Conservation (phyloP, 2,113 vertebrate species). For the Phoenicopterus ruber region DNA sequence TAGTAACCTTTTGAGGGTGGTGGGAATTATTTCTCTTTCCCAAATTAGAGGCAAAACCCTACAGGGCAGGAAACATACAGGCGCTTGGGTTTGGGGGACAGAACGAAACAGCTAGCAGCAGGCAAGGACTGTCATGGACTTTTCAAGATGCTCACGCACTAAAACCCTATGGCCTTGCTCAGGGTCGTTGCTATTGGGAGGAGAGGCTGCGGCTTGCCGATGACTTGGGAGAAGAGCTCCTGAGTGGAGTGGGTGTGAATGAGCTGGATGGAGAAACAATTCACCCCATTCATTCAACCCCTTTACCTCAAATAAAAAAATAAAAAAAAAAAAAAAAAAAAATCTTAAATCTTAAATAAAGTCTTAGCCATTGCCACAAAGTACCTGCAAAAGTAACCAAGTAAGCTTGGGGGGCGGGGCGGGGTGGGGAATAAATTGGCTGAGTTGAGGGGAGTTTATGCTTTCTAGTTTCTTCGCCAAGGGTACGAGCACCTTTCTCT, state of each 20-base stretch:
- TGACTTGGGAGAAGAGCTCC: neutral
- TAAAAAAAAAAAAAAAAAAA: too few species aligned
- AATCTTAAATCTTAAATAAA: neutral
- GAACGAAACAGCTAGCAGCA: neutral
- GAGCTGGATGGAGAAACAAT: neutral
- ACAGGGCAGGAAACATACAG: neutral
- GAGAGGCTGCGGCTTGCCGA: neutral
- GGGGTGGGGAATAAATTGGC: too few species aligned
- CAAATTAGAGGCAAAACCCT: neutral
- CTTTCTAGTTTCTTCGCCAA: accelerated
- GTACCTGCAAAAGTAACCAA: neutral
- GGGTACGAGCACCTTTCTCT: too few species aligned
- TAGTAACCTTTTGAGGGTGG: neutral
- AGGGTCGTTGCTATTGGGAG: neutral
- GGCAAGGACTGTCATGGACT: neutral
- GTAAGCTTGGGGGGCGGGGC: neutral
- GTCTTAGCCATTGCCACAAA: neutral
- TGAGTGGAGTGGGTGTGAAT: neutral
- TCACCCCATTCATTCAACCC: too few species aligned
- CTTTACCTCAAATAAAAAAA: neutral
- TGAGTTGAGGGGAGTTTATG: neutral
- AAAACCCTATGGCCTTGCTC: neutral
- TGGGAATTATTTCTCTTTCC: neutral
- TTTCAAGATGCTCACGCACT: neutral
- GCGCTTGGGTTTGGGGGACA: neutral